Evolutionary conservation across 2,113 vertebrate species (phyloP), one percentile per base, ranked within the genome.

Genomic region (Mastomys natalensis): DNA sequence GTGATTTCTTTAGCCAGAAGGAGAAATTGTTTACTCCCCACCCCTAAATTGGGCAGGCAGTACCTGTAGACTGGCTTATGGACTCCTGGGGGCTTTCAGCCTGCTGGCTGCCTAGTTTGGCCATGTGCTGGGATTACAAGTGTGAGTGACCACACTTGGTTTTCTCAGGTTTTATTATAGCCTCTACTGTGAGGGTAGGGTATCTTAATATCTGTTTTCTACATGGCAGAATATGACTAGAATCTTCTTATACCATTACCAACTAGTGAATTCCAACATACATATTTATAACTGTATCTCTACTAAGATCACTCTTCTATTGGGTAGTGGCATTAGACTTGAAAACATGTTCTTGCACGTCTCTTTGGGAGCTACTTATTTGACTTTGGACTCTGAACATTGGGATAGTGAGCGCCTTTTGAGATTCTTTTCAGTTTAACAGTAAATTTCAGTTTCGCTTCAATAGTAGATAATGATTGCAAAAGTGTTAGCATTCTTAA

Each of bases 381-480:
- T 95, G 80, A 70, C 60, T 94, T 94, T 85, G 19, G 68, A n/a
- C 53, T 22, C n/a, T 40, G 37, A 90, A 13, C 8, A 53, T 89
- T 81, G 66, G 37, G 45, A 43, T 43, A 37, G 48, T 58, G 53
- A 37, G 48, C 53, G 45, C 53, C 72, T 81, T 86, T 82, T 91
- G 73, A 91, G 60, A 4, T 91, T 89, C 89, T 95, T 92, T 84
- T 60, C 31, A 55, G n/a, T 10, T 85, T 80, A 34, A 66, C 26
- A 70, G 77, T 72, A 40, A 90, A 64, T 92, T 66, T 9, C n/a
- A 31, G 48, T 22, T 85, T 53, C 60, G 5, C 55, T 29, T 89
- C 58, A 55, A 62, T 53, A 92, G 80, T 68, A 90, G 62, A 2
- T 76, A 11, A 15, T 51, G 60, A 87, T 2, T 58, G 29, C 12